phyloP scores from a whole-genome alignment of 2,888 invertebrate genomes.

The Macrostomum cliftonense region DNA sequence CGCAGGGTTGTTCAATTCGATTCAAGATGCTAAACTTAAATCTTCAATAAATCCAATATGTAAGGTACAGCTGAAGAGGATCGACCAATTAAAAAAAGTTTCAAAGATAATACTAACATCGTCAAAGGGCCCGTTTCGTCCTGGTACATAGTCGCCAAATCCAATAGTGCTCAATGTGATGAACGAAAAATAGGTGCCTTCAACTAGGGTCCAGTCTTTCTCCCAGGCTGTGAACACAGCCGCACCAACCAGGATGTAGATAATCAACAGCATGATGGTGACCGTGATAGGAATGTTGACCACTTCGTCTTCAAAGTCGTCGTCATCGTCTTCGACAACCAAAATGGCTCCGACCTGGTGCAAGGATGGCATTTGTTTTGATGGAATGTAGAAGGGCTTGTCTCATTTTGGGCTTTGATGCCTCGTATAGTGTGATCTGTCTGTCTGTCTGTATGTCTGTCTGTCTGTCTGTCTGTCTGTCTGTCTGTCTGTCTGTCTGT shows the following conservation, averaged over 20 bases:
- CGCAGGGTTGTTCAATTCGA: too few relatives aligned
- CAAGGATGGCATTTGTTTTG: too few relatives aligned
- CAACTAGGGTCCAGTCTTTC: slow-evolving; percentile 25
- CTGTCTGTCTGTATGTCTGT: too few relatives aligned
- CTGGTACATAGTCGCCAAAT: slow-evolving; percentile 1
- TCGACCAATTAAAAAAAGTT: neutral
- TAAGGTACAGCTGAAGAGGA: too few relatives aligned
- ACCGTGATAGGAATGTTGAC: slow-evolving; percentile 34
- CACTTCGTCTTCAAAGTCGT: slow-evolving; percentile 28
- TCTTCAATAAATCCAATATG: too few relatives aligned
- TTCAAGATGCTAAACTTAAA: too few relatives aligned
- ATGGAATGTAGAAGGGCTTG: too few relatives aligned
- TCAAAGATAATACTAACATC: slow-evolving; percentile 19
- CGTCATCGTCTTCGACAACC: slow-evolving; percentile 18
- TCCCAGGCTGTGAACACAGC: slow-evolving; percentile 35
- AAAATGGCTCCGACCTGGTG: neutral
- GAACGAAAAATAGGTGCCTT: slow-evolving; percentile 29
- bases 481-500: too few relatives aligned
- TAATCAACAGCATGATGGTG: slow-evolving; percentile 32
- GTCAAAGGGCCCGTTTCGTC: slow-evolving; percentile 28
- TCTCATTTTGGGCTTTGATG: too few relatives aligned
- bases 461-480: too few relatives aligned
- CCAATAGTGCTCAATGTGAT: slow-evolving; percentile 1
- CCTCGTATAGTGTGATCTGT: too few relatives aligned
- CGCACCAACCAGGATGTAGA: slow-evolving; percentile 33